phyloP scores from a whole-genome alignment of 2,113 vertebrate genomes.

The Pimephales promelas region DNA sequence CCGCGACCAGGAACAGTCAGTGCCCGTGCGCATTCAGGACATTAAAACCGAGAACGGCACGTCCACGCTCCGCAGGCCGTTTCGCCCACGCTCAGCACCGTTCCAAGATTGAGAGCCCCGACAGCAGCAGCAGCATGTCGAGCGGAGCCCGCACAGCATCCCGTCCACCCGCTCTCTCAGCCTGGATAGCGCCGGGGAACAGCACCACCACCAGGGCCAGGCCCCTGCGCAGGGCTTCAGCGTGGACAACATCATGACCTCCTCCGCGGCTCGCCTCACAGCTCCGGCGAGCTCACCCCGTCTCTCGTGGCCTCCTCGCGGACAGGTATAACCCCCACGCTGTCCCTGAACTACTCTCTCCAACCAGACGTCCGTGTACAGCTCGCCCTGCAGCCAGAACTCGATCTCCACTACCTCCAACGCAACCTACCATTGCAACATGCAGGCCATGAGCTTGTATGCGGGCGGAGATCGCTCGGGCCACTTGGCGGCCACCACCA shows the following conservation, averaged over 20 bases:
- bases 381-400: slow-evolving; percentile 85
- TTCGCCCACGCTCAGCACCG: slow-evolving; percentile 83
- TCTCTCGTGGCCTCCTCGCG: slow-evolving; percentile 78
- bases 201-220: slow-evolving; percentile 75
- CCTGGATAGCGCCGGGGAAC: slow-evolving; percentile 82
- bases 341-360: slow-evolving; percentile 88
- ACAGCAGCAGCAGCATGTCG: slow-evolving; percentile 89
- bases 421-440: slow-evolving; percentile 91
- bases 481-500: slow-evolving; percentile 77
- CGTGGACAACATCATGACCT: slow-evolving; percentile 96
- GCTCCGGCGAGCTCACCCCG: slow-evolving; percentile 78
- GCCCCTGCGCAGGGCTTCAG: slow-evolving; percentile 85
- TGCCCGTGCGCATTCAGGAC: slow-evolving; percentile 89
- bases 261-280: slow-evolving; percentile 89
- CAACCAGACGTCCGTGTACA: slow-evolving; percentile 85
- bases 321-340: slow-evolving; percentile 83
- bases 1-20: slow-evolving; percentile 74
- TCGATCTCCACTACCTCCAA: slow-evolving; percentile 80
- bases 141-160: slow-evolving; percentile 87
- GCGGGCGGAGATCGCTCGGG: slow-evolving; percentile 81
- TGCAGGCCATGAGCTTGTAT: slow-evolving; percentile 96
- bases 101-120: slow-evolving; percentile 92
- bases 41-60: slow-evolving; percentile 95
- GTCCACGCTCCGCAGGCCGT: slow-evolving; percentile 84
- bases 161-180: slow-evolving; percentile 81